Conservation (phyloP, 2,797 vertebrate species). For the Coregonus suidteri region DNA sequence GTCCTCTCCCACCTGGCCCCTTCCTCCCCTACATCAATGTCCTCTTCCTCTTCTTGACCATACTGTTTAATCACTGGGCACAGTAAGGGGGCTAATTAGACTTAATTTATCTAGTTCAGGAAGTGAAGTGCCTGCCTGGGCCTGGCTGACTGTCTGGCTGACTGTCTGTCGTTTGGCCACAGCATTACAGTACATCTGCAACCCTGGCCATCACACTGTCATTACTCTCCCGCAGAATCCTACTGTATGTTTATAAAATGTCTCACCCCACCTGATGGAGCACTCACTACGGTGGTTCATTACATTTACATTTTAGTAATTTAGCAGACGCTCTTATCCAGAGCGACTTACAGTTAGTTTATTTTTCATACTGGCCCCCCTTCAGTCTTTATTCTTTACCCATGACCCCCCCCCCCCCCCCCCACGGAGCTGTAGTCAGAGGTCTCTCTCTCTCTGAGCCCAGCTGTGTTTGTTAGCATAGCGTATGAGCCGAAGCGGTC, state of each 20-base stretch:
- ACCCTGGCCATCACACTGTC: not conserved
- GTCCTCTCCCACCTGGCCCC: too few relatives aligned
- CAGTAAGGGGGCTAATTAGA: conserved; percentile 26
- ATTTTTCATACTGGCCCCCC: too few relatives aligned
- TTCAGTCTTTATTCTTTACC: not conserved
- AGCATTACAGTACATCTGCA: not conserved
- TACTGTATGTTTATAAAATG: not conserved
- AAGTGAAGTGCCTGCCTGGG: not conserved
- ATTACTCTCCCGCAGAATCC: not conserved
- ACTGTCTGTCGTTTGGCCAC: not conserved
- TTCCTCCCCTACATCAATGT: too few relatives aligned
- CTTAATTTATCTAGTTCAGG: conserved; percentile 12
- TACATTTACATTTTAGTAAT: too few relatives aligned
- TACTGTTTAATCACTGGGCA: conserved; percentile 19
- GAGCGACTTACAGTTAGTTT: too few relatives aligned
- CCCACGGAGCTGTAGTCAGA: not conserved
- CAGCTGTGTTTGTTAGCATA: not conserved
- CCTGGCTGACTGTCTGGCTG: too few relatives aligned
- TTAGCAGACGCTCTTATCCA: too few relatives aligned
- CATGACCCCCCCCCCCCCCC: not conserved
- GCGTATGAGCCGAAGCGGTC: not conserved
- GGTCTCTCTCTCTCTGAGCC: not conserved
- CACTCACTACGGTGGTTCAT: not conserved
- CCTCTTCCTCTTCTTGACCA: not conserved
- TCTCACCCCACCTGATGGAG: not conserved